phyloP scores from a whole-genome alignment of 2,797 vertebrate genomes.

The Pipistrellus nathusii region DNA sequence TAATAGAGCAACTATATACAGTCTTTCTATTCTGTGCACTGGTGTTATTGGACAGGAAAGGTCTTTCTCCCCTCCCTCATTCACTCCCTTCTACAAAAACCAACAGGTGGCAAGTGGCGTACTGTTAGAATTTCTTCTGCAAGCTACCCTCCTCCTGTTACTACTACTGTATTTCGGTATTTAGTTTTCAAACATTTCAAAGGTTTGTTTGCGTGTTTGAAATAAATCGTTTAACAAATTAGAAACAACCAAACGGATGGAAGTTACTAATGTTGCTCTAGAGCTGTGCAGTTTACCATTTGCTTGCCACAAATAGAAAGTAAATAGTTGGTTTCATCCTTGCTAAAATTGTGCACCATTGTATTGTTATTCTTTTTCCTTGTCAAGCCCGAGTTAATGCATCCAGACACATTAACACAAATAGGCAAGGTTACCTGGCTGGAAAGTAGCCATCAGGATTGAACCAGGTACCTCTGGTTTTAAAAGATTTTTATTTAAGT shows the following conservation, averaged over 20 bases:
- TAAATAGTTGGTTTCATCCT: neutral
- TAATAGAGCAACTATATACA: rapidly evolving
- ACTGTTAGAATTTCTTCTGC: neutral
- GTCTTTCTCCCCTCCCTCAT: neutral
- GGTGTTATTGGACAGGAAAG: neutral
- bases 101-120: neutral
- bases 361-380: neutral
- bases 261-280: neutral
- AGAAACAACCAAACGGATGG: neutral
- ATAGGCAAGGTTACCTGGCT: neutral
- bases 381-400: neutral
- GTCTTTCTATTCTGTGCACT: neutral
- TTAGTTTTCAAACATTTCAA: neutral
- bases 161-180: neutral
- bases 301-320: neutral
- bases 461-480: neutral
- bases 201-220: neutral
- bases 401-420: neutral
- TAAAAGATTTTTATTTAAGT: neutral
- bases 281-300: neutral
- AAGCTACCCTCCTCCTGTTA: neutral
- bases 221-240: neutral
- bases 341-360: neutral
- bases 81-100: neutral
- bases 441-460: neutral